These are phyloP conservation scores for Microcebus tavaratra DNA, from an alignment of 2,113 vertebrate species.

Conservation along the genomic window DNA sequence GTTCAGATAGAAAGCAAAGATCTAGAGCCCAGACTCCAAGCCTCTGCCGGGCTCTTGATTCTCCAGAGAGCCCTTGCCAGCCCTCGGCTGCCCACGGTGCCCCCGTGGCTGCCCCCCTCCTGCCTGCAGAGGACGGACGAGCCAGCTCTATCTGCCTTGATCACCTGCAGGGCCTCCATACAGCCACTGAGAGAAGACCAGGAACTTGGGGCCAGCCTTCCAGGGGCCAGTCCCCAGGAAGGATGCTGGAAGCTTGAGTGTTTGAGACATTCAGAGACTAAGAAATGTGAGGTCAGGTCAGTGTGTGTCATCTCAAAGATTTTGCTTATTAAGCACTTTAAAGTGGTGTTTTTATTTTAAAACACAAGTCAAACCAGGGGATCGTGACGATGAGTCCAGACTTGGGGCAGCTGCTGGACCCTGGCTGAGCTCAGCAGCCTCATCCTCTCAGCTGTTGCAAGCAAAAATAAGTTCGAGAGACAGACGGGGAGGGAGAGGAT, in stretches of 20 bases:
- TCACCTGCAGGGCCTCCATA: background rate
- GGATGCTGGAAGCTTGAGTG: background rate
- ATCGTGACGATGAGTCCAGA: accelerated
- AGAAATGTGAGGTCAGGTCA: background rate
- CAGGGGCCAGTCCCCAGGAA: background rate
- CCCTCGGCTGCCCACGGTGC: background rate
- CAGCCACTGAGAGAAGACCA: background rate
- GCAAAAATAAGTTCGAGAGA: background rate
- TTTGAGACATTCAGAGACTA: background rate
- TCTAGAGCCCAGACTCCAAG: background rate
- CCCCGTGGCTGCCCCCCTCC: background rate
- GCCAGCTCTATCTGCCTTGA: background rate
- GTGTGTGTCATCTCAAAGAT: background rate
- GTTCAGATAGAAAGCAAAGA: background rate
- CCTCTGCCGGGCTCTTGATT: background rate
- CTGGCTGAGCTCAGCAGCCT: background rate
- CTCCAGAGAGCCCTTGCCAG: background rate
- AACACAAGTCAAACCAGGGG: background rate
- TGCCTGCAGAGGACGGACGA: background rate
- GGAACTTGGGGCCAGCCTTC: background rate
- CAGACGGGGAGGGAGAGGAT: background rate
- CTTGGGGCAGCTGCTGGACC: accelerated
- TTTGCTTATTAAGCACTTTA: background rate
- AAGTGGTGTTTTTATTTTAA: background rate
- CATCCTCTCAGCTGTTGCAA: background rate